Evolutionary conservation across 2,888 invertebrate species (phyloP).

Genomic region (Habroteleia sp.): DNA sequence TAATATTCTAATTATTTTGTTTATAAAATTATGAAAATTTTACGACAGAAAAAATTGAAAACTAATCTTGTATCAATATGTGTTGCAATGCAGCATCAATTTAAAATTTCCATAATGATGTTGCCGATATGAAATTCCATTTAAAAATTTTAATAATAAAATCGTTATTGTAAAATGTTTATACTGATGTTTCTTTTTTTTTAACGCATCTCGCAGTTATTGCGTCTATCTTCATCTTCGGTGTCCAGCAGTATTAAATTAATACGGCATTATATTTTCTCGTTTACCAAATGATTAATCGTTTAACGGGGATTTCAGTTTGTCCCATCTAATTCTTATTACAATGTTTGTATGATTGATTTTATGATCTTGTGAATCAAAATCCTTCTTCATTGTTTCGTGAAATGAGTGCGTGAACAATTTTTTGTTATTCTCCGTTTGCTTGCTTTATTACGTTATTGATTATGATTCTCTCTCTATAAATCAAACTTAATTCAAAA

Average conservation of each 20-base stretch:
- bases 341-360: conserved; percentile 35
- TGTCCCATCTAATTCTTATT: conserved; percentile 45
- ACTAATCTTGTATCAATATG: too few relatives aligned
- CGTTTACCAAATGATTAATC: conserved; percentile 57
- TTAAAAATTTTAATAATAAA: conserved; percentile 6
- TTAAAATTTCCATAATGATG: too few relatives aligned
- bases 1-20: conserved; percentile 6
- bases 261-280: conserved; percentile 53
- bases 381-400: conserved; percentile 41
- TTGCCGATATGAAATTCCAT: conserved; percentile 1
- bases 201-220: conserved; percentile 13
- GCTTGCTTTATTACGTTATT: conserved; percentile 44
- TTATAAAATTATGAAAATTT: conserved; percentile 1
- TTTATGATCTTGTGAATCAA: conserved; percentile 28
- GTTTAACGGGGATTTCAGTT: conserved; percentile 50
- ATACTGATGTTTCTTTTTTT: conserved; percentile 33
- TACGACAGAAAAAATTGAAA: too few relatives aligned
- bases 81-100: conserved; percentile 1
- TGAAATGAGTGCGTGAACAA: conserved; percentile 43
- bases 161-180: conserved; percentile 4
- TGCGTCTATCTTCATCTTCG: conserved; percentile 41
- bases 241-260: conserved; percentile 27
- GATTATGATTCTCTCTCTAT: too few relatives aligned
- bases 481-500: conserved; percentile 30
- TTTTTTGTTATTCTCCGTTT: conserved; percentile 11